Percentiles rank a stretch among this genome's conserved stretches.
Conservation (phyloP, 2,888 invertebrate species). For the Drosophila barbarae region DNA sequence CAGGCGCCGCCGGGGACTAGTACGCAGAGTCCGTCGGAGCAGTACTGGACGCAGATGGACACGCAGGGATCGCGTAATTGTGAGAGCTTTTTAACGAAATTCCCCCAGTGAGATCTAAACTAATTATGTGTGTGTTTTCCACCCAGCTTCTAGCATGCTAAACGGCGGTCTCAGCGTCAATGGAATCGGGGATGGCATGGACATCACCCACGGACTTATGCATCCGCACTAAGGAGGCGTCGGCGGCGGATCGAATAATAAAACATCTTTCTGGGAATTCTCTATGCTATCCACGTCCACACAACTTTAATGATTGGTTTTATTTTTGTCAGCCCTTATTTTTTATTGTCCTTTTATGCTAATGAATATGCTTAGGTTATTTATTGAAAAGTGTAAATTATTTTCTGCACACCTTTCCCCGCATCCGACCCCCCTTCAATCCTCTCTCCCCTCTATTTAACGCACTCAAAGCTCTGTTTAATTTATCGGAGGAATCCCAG, state of each 20-base stretch:
- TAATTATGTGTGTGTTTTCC: neutral
- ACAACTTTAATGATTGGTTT: conserved; percentile 13
- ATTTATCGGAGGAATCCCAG: conserved; percentile 21
- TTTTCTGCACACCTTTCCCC: conserved; percentile 9
- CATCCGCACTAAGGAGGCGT: conserved; percentile 61
- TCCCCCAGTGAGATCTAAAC: neutral
- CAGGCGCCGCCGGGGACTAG: conserved; percentile 95
- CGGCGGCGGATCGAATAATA: conserved; percentile 12
- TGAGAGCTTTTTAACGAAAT: conserved; percentile 44
- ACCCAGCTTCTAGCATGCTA: conserved; percentile 85
- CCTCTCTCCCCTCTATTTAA: neutral
- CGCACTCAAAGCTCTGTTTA: conserved; percentile 31
- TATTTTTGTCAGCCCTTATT: conserved; percentile 5
- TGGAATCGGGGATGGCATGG: conserved; percentile 87
- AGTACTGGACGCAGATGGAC: conserved; percentile 93
- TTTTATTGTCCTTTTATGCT: conserved; percentile 14
- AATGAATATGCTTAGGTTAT: conserved; percentile 32
- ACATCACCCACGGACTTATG: conserved; percentile 82
- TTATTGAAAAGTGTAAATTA: conserved; percentile 42
- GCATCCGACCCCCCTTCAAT: no score
- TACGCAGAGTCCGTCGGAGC: conserved; percentile 94
- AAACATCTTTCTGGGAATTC: conserved; percentile 25
- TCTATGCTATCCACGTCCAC: conserved; percentile 14
- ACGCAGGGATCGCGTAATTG: conserved; percentile 82
- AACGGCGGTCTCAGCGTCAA: conserved; percentile 88